Evolutionary conservation across 2,797 vertebrate genomes (phyloP).

Genomic region (Uromys caudimaculatus): DNA sequence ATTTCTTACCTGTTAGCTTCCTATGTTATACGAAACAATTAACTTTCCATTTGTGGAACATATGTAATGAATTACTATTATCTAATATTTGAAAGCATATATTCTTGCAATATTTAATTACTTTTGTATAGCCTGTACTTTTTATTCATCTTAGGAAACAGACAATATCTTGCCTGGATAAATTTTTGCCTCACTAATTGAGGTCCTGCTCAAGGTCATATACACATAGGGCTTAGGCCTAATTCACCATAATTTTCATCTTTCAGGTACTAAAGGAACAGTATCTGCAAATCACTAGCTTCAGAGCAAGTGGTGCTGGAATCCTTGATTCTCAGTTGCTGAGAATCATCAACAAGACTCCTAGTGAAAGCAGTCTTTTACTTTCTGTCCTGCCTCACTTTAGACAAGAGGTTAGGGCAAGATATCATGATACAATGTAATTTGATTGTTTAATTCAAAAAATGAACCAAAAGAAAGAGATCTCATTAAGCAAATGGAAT

Average conservation of each 20-base stretch:
- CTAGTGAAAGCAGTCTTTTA: not conserved
- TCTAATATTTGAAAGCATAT: conserved; percentile 44
- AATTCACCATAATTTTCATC: not conserved
- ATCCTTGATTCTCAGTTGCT: not conserved
- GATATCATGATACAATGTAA: not conserved
- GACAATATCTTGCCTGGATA: not conserved
- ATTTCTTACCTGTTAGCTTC: not conserved
- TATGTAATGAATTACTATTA: not conserved
- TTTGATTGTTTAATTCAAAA: not conserved
- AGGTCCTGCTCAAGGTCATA: not conserved
- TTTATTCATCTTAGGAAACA: not conserved
- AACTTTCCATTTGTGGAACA: not conserved
- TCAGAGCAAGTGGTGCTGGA: not conserved
- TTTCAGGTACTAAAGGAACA: not conserved
- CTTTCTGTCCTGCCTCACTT: not conserved
- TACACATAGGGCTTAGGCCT: not conserved
- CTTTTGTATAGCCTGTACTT: not conserved
- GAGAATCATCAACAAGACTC: not conserved
- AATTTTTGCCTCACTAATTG: not conserved
- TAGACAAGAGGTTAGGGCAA: not conserved
- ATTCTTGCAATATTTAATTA: conserved; percentile 50
- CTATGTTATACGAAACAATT: not conserved
- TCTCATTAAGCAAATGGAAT: not conserved
- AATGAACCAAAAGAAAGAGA: not conserved
- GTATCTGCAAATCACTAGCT: not conserved